Evolutionary conservation across 2,113 vertebrate genomes (phyloP).

Genomic region (Donacobius atricapilla): DNA sequence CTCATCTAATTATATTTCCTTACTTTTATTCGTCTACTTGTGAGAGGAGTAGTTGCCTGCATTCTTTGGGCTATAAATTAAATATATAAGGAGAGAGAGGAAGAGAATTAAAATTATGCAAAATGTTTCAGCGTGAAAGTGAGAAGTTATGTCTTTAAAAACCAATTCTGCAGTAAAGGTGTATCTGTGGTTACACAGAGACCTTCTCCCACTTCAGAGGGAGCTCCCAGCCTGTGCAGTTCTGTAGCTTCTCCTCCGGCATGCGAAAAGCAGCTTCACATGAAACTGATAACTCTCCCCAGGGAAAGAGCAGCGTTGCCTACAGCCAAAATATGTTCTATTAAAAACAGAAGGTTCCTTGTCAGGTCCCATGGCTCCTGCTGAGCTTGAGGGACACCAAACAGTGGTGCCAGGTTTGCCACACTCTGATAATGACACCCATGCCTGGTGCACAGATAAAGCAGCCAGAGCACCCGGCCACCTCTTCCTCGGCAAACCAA

Average conservation of each 20-base stretch:
- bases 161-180: neutral
- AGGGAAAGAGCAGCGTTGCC: neutral
- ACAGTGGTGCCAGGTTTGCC: neutral
- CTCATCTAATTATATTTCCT: neutral
- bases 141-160: neutral
- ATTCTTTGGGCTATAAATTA: neutral
- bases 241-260: neutral
- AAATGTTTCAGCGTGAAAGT: neutral
- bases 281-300: neutral
- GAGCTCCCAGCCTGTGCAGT: neutral
- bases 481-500: neutral
- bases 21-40: neutral
- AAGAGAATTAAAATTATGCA: neutral
- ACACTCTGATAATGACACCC: neutral
- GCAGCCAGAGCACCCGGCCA: neutral
- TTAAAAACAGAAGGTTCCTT: slow-evolving; percentile 17
- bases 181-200: neutral
- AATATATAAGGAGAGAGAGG: neutral
- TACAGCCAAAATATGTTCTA: slow-evolving; percentile 20
- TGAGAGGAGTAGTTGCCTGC: neutral
- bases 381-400: neutral
- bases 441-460: slow-evolving; percentile 9
- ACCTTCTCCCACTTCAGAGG: neutral
- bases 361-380: neutral
- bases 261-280: neutral